Evolutionary conservation across 2,888 invertebrate species (phyloP).

Genomic region (Nudaria mundana): DNA sequence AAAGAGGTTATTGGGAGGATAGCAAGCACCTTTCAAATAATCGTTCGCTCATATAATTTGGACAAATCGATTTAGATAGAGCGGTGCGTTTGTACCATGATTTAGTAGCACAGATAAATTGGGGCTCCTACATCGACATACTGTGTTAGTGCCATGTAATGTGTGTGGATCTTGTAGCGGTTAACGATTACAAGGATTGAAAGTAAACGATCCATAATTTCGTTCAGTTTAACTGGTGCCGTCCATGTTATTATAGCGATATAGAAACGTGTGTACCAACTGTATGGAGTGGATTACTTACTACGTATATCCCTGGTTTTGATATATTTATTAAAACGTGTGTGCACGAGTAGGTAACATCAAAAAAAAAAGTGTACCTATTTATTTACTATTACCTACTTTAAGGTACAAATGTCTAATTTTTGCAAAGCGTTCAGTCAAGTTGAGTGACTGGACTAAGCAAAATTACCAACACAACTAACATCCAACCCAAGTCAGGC

Average conservation of each 20-base stretch:
- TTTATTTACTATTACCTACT: no score
- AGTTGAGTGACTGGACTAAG: no score
- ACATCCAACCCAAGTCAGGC: no score
- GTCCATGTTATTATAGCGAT: conserved; percentile 42
- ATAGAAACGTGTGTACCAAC: conserved; percentile 22
- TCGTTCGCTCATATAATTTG: conserved; percentile 61
- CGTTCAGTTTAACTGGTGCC: conserved; percentile 50
- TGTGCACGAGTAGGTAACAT: no score
- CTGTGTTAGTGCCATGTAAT: conserved; percentile 52
- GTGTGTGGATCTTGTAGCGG: conserved; percentile 54
- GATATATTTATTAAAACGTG: no score
- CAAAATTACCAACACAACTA: no score
- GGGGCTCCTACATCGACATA: conserved; percentile 53
- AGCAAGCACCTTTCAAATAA: conserved; percentile 35
- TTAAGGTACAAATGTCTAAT: no score
- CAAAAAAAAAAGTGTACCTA: no score
- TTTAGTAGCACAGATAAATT: conserved; percentile 77
- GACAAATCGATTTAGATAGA: conserved; percentile 77
- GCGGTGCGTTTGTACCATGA: conserved; percentile 76
- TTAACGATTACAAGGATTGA: conserved; percentile 70
- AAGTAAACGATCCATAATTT: conserved; percentile 71
- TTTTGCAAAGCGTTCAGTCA: no score
- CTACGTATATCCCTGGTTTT: no score
- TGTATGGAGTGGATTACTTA: no score
- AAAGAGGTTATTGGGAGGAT: conserved; percentile 45